Evolutionary conservation across 2,797 vertebrate genomes (phyloP), one percentile per base, ranked within the genome.

Genomic region (Selene dorsalis): DNA sequence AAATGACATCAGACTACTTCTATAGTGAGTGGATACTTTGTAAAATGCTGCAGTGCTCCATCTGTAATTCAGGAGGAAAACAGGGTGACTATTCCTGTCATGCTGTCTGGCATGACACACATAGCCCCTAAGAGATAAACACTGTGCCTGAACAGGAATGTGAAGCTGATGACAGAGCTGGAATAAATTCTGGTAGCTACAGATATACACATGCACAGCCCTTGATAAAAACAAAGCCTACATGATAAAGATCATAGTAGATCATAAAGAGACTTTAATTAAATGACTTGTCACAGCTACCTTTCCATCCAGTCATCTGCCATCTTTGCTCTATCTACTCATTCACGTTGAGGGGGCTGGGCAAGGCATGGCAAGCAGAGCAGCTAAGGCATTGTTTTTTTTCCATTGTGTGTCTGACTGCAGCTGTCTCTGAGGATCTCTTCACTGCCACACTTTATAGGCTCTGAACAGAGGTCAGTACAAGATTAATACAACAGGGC

Each of bases 101-200:
- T 35, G 78, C 55, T 65, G 43, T 75, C 73, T 70, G 59, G 55
- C 56, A 75, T 81, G 56, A 35, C 10, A 50, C 50, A 76, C n/a
- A 65, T 8, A 68, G 22, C 17, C 45, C 10, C 18, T 11, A 39
- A 80, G n/a, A 81, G 64, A 86, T 79, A 80, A 84, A 85, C 73
- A 72, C 11, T 55, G n/a, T 24, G 28, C 43, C 28, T 28, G 48
- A 53, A 72, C 52, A 83, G 55, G 84, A 73, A 87, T 84, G 48
- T 57, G 26, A 43, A 69, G 45, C 68, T 77, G 57, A 61, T 61
- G 58, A 86, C 32, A 76, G 67, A 78, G 59, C 6, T 70, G 0
- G 18, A 63, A 69, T 75, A 59, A 22, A 63, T n/a, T 69, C 50
- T 61, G 6, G 48, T 30, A 38, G n/a, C 45, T 4, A 9, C 10